Conservation (phyloP, 2,797 vertebrate species). For the Fratercula arctica region DNA sequence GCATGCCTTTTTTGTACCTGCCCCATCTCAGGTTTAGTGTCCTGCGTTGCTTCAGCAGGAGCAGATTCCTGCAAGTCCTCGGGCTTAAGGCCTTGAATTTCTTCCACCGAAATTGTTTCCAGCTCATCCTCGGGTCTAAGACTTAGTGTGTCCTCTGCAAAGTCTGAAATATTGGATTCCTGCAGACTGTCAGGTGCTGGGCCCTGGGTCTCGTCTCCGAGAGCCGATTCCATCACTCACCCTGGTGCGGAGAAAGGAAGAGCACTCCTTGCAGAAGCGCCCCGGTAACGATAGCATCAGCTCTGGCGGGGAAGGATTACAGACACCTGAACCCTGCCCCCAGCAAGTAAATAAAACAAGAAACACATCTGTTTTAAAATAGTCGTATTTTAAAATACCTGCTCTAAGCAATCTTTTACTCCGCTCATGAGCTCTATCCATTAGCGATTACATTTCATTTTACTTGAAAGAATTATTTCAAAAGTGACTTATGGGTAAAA, state of each 20-base stretch:
- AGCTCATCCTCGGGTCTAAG: not conserved
- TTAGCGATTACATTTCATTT: not conserved
- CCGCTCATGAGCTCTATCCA: not conserved
- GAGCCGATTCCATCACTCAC: not conserved
- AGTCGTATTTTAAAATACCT: not conserved
- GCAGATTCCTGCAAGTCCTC: constrained; percentile 1
- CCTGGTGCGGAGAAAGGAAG: not conserved
- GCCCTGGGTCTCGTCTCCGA: not conserved
- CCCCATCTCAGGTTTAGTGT: not conserved
- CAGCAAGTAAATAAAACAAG: not conserved
- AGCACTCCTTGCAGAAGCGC: not conserved
- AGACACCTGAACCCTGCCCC: constrained; percentile 51
- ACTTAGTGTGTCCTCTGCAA: not conserved
- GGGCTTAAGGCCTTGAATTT: not conserved
- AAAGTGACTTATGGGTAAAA: not conserved
- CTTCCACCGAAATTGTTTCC: not conserved
- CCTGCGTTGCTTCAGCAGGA: not conserved
- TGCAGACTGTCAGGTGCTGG: not conserved
- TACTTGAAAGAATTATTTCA: not conserved
- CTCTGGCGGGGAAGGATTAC: not conserved
- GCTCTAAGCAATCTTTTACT: not conserved
- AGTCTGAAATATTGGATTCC: not conserved
- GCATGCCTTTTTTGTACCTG: constrained; percentile 31
- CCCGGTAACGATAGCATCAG: not conserved
- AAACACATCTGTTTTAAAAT: not conserved